These are phyloP conservation scores for Phyllostomus discolor DNA, from an alignment of 2,113 vertebrate species.

Conservation along the genomic window DNA sequence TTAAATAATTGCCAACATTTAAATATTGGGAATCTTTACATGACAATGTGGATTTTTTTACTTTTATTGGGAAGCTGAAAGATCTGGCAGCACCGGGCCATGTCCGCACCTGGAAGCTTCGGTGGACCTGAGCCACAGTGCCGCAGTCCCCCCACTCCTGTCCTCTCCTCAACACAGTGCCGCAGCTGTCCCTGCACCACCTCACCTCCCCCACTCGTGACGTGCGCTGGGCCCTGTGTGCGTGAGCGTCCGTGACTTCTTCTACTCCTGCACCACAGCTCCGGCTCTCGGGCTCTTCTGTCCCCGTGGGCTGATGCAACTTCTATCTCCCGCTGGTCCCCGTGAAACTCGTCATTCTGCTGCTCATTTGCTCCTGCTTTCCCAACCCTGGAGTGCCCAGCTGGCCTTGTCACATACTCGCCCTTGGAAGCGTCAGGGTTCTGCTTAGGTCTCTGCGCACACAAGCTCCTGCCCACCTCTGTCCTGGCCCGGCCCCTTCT, in stretches of 20 bases:
- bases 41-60: background rate
- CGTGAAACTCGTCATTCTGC: background rate
- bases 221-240: accelerated
- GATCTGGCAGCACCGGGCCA: background rate
- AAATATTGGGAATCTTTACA: background rate
- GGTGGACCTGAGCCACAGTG: background rate
- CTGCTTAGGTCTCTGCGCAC: background rate
- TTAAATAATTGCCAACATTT: background rate
- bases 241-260: accelerated
- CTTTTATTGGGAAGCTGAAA: background rate
- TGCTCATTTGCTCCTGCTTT: background rate
- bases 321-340: background rate
- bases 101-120: background rate
- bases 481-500: background rate
- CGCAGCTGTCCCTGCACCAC: accelerated
- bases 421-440: background rate
- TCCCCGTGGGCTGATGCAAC: accelerated
- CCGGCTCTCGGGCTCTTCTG: background rate
- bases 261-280: background rate
- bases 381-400: background rate
- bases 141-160: background rate
- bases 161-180: accelerated
- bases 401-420: background rate
- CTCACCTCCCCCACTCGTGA: accelerated
- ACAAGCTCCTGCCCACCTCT: background rate